A percentile compares a stretch with the other conserved stretches of the same genome.
These are phyloP conservation scores for Sinocyclocheilus grahami DNA, from an alignment of 2,113 vertebrate genomes.

Conservation along the genomic window DNA sequence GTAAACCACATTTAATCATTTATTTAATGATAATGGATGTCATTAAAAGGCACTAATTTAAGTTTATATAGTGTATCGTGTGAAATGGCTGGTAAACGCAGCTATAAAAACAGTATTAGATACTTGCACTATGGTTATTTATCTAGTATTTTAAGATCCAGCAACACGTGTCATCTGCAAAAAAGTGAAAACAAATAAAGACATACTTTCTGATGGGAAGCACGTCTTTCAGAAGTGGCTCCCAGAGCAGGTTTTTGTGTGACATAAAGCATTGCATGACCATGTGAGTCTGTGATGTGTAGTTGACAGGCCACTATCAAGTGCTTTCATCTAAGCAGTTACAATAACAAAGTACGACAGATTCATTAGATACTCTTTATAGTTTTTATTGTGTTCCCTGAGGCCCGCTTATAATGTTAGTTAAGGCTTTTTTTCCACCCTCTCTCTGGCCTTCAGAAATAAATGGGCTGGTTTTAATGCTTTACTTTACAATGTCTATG, in stretches of 20 bases:
- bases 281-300: background rate
- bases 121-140: background rate
- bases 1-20: background rate
- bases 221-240: background rate
- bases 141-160: slow-evolving; percentile 7
- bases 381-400: background rate
- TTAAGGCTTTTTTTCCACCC: background rate
- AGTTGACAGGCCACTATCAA: background rate
- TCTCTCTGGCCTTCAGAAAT: background rate
- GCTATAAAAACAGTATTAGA: slow-evolving; percentile 9
- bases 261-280: background rate
- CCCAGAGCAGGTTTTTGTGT: background rate
- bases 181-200: background rate
- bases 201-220: background rate
- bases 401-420: background rate
- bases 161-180: background rate
- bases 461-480: background rate
- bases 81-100: background rate
- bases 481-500: background rate
- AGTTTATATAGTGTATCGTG: background rate
- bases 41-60: background rate
- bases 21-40: background rate
- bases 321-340: background rate
- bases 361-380: background rate
- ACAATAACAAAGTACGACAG: background rate